These are phyloP conservation scores for Eleginops maclovinus DNA, from an alignment of 2,113 vertebrate species.

Conservation along the genomic window DNA sequence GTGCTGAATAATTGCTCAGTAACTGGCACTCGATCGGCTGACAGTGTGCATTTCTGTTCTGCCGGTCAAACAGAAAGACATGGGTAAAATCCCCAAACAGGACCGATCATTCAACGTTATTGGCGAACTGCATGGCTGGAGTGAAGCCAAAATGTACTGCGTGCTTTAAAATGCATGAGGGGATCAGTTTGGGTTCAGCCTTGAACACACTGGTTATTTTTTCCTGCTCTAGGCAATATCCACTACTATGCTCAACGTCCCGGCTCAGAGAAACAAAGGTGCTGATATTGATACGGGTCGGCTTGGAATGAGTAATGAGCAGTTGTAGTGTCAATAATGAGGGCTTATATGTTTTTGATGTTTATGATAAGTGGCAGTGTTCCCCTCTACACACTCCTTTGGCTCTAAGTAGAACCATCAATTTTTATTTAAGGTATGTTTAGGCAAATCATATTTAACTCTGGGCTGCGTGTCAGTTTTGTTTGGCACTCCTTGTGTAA, in stretches of 20 bases:
- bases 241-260: slow-evolving; percentile 7
- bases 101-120: slow-evolving; percentile 58
- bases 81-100: slow-evolving; percentile 52
- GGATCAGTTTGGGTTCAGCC: slow-evolving; percentile 47
- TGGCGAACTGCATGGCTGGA: slow-evolving; percentile 64
- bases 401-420: not conserved
- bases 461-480: slow-evolving; percentile 24
- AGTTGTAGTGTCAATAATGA: slow-evolving; percentile 45
- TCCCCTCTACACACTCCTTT: not conserved
- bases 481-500: slow-evolving; percentile 35
- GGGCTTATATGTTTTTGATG: slow-evolving; percentile 11
- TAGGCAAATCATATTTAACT: slow-evolving; percentile 33
- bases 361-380: slow-evolving; percentile 4
- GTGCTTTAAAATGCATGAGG: slow-evolving; percentile 52
- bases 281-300: slow-evolving; percentile 44
- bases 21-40: slow-evolving; percentile 57
- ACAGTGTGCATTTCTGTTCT: slow-evolving; percentile 46
- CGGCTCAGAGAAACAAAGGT: slow-evolving; percentile 17
- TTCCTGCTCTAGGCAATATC: slow-evolving; percentile 31
- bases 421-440: slow-evolving; percentile 25
- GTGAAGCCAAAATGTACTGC: slow-evolving; percentile 40
- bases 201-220: slow-evolving; percentile 35
- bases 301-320: slow-evolving; percentile 41
- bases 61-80: slow-evolving; percentile 57
- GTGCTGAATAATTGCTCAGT: slow-evolving; percentile 54